Conservation (phyloP, 2,888 invertebrate species). For the Ligdia adustata region DNA sequence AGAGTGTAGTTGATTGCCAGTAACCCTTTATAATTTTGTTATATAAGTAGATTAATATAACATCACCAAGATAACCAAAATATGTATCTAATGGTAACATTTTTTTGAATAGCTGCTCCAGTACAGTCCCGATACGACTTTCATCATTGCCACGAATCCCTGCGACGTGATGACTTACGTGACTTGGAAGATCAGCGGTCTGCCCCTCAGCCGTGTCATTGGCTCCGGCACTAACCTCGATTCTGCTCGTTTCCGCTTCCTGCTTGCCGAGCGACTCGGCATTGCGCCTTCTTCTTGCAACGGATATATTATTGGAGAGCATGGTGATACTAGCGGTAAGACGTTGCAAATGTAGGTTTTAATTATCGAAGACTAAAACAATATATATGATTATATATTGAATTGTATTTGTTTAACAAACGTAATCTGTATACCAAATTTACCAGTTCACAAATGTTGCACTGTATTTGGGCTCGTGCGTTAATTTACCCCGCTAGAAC, state of each 20-base stretch:
- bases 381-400: no score
- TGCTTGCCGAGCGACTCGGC: slow-evolving; percentile 91
- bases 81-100: no score
- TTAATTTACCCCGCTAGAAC: no score
- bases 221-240: slow-evolving; percentile 97
- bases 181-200: slow-evolving; percentile 96
- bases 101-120: slow-evolving; percentile 84
- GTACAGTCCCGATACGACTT: slow-evolving; percentile 93
- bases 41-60: no score
- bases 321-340: slow-evolving; percentile 94
- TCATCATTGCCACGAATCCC: slow-evolving; percentile 95
- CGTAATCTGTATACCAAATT: no score
- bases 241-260: slow-evolving; percentile 94
- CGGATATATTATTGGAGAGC: slow-evolving; percentile 97
- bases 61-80: no score
- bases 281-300: slow-evolving; percentile 94
- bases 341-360: background rate
- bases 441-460: no score
- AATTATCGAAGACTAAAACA: no score
- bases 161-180: slow-evolving; percentile 97
- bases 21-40: no score
- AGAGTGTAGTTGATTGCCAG: no score
- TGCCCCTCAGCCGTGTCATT: slow-evolving; percentile 94
- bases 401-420: no score
- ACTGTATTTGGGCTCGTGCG: no score